Evolutionary conservation across 1,140 invertebrate species (phyloP).

Genomic region (Coenobita brevimanus): DNA sequence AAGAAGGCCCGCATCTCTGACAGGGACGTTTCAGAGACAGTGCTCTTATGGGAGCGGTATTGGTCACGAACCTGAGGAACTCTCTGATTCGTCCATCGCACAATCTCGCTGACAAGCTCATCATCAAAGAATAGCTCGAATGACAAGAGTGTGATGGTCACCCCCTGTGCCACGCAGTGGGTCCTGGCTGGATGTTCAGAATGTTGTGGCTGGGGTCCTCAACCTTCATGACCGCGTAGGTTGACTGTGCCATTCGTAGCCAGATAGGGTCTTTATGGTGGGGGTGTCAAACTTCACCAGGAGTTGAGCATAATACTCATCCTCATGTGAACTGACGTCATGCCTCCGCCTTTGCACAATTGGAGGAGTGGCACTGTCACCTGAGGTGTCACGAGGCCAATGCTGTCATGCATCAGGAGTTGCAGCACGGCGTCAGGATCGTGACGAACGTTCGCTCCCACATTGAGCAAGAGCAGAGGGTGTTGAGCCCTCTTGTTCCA

Average conservation of each 20-base stretch:
- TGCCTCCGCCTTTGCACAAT: not conserved
- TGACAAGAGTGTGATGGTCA: not conserved
- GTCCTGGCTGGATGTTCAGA: too few species aligned
- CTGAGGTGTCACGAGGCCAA: not conserved
- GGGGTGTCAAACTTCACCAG: too few species aligned
- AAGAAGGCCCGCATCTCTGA: not conserved
- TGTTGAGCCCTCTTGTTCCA: too few species aligned
- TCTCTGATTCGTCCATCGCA: conserved; percentile 14
- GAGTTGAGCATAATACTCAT: too few species aligned
- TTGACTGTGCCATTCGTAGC: too few species aligned
- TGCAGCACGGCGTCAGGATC: not conserved
- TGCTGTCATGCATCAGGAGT: not conserved
- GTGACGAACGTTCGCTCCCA: not conserved
- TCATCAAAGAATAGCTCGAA: conserved; percentile 10
- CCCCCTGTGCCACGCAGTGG: too few species aligned
- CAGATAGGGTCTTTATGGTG: too few species aligned
- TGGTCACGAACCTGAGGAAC: not conserved
- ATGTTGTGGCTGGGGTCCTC: too few species aligned
- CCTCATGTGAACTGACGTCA: too few species aligned
- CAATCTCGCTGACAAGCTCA: not conserved
- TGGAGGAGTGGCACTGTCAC: not conserved
- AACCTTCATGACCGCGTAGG: too few species aligned
- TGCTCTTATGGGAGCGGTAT: too few species aligned
- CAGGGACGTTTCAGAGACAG: not conserved
- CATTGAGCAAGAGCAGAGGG: not conserved